phyloP scores from a whole-genome alignment of 53 echinoderm and acorn worm species.

The Temnopleurus reevesii region DNA sequence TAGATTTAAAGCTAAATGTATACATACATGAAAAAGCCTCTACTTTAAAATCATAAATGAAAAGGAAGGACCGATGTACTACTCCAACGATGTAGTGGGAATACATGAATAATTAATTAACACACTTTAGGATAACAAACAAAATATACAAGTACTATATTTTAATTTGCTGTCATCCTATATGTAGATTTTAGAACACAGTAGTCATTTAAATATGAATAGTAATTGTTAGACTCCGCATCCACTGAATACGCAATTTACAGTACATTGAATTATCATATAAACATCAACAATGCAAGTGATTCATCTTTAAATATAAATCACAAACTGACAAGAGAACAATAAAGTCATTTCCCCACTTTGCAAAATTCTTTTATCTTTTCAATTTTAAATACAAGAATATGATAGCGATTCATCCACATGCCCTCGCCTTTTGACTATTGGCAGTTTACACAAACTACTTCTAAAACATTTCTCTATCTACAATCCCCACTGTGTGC shows the following conservation, averaged over 20 bases:
- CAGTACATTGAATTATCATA: conserved; percentile 45
- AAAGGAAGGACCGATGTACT: background rate
- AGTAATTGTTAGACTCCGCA: conserved; percentile 31
- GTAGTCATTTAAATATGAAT: conserved; percentile 37
- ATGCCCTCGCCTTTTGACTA: background rate
- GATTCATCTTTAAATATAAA: conserved; percentile 41
- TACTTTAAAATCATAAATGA: background rate
- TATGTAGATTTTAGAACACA: conserved; percentile 30
- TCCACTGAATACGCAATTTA: conserved; percentile 51
- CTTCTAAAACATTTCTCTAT: background rate
- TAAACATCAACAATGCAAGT: conserved; percentile 43
- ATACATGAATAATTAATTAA: conserved; percentile 9
- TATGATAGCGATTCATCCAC: background rate
- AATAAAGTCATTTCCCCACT: background rate
- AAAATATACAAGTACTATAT: conserved; percentile 52
- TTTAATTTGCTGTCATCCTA: background rate
- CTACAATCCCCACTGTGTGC: background rate
- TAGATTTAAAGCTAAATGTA: background rate
- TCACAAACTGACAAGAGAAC: conserved; percentile 33
- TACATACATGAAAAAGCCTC: conserved; percentile 47
- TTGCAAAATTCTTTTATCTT: background rate
- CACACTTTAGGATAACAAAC: conserved; percentile 15
- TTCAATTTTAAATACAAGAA: conserved; percentile 29
- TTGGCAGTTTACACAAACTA: conserved; percentile 40
- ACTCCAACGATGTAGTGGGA: conserved; percentile 1